A percentile compares a stretch with the other conserved stretches of the same genome.
Conservation (phyloP, 1,140 invertebrate genomes). For the Pantala flavescens region DNA sequence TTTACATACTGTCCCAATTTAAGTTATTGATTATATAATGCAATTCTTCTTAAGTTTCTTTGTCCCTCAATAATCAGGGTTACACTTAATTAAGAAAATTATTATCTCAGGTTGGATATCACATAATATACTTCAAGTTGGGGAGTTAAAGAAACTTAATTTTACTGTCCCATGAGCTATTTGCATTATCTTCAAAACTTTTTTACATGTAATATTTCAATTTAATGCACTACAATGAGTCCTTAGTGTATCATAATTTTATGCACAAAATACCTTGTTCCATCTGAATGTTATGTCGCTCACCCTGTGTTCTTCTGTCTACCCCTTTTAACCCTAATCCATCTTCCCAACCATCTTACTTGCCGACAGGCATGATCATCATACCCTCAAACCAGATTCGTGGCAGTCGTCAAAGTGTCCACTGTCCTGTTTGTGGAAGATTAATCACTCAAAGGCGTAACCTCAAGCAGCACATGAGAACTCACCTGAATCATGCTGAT, state of each 20-base stretch:
- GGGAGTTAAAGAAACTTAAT: too few relatives aligned
- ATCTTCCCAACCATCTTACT: neutral
- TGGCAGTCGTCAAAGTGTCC: conserved; percentile 16
- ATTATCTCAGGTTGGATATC: too few relatives aligned
- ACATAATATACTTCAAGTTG: too few relatives aligned
- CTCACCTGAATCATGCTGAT: neutral
- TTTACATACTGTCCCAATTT: too few relatives aligned
- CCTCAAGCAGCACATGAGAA: conserved; percentile 15
- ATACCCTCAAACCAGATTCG: conserved; percentile 10
- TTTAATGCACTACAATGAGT: too few relatives aligned
- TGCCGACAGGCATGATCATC: conserved; percentile 13
- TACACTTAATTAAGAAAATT: too few relatives aligned
- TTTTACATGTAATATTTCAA: too few relatives aligned
- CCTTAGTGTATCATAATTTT: neutral
- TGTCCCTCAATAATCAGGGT: too few relatives aligned
- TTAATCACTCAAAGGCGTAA: conserved; percentile 17
- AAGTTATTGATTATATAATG: too few relatives aligned
- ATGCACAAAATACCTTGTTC: neutral
- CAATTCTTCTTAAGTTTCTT: too few relatives aligned
- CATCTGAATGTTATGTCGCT: neutral
- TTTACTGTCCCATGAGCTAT: too few relatives aligned
- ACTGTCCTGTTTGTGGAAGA: conserved; percentile 16
- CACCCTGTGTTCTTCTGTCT: neutral
- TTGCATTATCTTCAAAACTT: too few relatives aligned
- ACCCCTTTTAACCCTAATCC: neutral